A percentile compares a stretch with the other conserved stretches of the same genome.
Conservation (phyloP, 1,140 invertebrate species). For the Drosophila tsacasi region DNA sequence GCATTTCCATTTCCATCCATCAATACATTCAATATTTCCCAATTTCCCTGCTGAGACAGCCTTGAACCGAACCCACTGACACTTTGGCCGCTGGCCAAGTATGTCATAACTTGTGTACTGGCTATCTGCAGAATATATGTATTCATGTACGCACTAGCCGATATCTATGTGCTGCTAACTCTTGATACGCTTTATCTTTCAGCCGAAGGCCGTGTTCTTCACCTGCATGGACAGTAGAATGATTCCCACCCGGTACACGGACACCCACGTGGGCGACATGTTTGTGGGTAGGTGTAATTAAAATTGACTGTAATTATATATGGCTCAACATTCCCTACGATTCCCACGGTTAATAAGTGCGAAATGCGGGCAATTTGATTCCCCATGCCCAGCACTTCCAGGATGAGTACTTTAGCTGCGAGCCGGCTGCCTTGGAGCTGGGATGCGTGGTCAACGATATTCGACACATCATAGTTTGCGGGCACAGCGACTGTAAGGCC, state of each 20-base stretch:
- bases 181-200: slow-evolving; percentile 54
- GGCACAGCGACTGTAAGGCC: slow-evolving; percentile 99
- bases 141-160: slow-evolving; percentile 36
- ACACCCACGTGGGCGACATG: slow-evolving; percentile 98
- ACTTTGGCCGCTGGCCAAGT: slow-evolving; percentile 60
- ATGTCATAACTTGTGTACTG: slow-evolving; percentile 29
- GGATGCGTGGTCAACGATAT: slow-evolving; percentile 97
- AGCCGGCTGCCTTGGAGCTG: slow-evolving; percentile 97
- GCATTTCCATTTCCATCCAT: neutral
- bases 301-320: neutral
- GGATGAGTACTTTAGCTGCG: slow-evolving; percentile 95
- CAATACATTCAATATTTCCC: slow-evolving; percentile 15
- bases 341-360: slow-evolving; percentile 88
- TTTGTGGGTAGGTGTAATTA: slow-evolving; percentile 92
- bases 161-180: slow-evolving; percentile 47
- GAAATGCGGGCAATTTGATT: slow-evolving; percentile 97
- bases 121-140: slow-evolving; percentile 24
- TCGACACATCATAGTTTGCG: slow-evolving; percentile 97
- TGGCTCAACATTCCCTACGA: slow-evolving; percentile 14
- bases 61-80: slow-evolving; percentile 48
- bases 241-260: slow-evolving; percentile 97
- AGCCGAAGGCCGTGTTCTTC: slow-evolving; percentile 98
- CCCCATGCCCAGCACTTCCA: slow-evolving; percentile 95
- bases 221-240: slow-evolving; percentile 99
- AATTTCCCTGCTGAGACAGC: slow-evolving; percentile 34